Percentiles rank a stretch among this genome's conserved stretches.
phyloP scores from a whole-genome alignment of 2,888 invertebrate species.

The Nephrotoma appendiculata region DNA sequence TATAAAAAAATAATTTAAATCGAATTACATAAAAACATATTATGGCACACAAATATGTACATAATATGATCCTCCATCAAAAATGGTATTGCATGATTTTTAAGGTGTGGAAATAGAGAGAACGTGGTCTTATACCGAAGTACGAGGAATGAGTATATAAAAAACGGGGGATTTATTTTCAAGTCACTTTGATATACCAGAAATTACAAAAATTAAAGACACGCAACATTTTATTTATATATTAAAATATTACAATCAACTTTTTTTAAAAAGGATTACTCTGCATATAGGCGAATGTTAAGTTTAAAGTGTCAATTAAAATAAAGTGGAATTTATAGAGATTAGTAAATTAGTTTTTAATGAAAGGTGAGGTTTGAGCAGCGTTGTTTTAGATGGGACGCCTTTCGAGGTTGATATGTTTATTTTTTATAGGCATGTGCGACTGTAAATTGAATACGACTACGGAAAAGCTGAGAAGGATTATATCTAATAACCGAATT shows the following conservation, averaged over 20 bases:
- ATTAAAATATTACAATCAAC: not conserved
- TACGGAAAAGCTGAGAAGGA: too few species aligned
- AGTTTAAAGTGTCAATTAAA: not conserved
- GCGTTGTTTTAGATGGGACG: too few species aligned
- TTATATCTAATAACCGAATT: too few species aligned
- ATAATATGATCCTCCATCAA: not conserved
- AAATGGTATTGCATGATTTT: not conserved
- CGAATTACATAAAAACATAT: not conserved
- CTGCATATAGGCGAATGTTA: not conserved
- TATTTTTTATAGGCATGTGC: too few species aligned
- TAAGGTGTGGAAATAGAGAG: not conserved
- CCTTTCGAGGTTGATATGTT: too few species aligned
- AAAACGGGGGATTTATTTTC: not conserved
- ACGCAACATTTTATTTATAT: not conserved
- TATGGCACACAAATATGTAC: not conserved
- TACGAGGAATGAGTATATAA: not conserved
- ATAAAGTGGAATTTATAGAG: not conserved
- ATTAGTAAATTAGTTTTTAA: not conserved
- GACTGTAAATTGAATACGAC: too few species aligned
- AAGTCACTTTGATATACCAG: not conserved
- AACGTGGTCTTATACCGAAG: not conserved
- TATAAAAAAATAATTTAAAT: not conserved
- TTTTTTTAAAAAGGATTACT: not conserved
- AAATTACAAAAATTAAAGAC: not conserved
- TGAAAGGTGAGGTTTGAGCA: not conserved